Conservation (phyloP, 2,113 vertebrate species). For the Vanacampus margaritifer region DNA sequence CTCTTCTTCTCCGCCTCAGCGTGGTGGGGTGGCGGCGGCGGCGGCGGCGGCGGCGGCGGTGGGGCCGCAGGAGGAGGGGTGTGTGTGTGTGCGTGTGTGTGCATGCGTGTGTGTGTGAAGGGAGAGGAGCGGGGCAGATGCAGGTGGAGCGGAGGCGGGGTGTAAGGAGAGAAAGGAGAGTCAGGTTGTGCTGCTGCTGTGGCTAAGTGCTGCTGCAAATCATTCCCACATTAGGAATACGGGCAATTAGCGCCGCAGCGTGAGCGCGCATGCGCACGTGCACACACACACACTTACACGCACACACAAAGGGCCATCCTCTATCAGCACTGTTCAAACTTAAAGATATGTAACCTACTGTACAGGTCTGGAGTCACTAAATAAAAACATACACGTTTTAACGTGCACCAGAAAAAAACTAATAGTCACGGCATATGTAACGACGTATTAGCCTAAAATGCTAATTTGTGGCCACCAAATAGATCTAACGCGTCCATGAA, state of each 20-base stretch:
- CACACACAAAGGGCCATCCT: background rate
- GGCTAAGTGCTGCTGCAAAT: slow-evolving; percentile 76
- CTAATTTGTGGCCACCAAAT: no score
- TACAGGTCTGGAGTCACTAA: background rate
- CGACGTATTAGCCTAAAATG: background rate
- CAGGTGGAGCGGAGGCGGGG: slow-evolving; percentile 29
- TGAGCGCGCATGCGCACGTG: slow-evolving; percentile 53
- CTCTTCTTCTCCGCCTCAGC: slow-evolving; percentile 65
- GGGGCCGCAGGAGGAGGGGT: background rate
- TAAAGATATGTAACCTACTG: background rate
- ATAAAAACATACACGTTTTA: background rate
- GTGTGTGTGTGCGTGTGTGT: background rate
- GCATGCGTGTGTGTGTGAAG: background rate
- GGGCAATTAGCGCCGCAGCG: slow-evolving; percentile 73
- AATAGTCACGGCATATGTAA: background rate
- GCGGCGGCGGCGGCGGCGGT: slow-evolving; percentile 11
- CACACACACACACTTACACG: slow-evolving; percentile 7
- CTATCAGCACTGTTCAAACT: background rate
- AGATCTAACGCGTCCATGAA: no score
- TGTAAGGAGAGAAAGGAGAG: slow-evolving; percentile 45
- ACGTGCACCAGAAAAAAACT: background rate
- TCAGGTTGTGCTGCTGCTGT: slow-evolving; percentile 58
- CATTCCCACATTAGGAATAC: slow-evolving; percentile 73
- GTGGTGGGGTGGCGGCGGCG: slow-evolving; percentile 32
- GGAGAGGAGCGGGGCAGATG: slow-evolving; percentile 3